These are phyloP conservation scores for Drosophila affinis DNA, from an alignment of 2,888 invertebrate species.

Conservation along the genomic window DNA sequence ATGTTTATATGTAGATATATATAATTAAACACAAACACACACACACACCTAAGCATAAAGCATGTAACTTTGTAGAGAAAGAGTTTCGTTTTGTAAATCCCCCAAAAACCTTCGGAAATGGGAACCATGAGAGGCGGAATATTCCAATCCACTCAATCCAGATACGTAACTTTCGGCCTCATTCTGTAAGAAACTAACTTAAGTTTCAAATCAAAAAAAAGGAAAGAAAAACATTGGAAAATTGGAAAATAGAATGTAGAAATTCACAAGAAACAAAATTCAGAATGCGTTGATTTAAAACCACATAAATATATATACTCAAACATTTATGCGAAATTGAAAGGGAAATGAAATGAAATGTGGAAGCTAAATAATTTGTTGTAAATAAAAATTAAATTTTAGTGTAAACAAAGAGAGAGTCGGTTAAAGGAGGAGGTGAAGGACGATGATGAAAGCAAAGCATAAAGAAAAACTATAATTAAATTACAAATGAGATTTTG, in stretches of 20 bases:
- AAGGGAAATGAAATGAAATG: conserved; percentile 42
- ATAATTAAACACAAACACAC: conserved; percentile 53
- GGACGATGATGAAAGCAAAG: conserved; percentile 44
- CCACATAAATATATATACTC: conserved; percentile 39
- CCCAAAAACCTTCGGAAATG: conserved; percentile 7
- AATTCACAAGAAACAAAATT: conserved; percentile 60
- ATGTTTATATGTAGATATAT: conserved; percentile 79
- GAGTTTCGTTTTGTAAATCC: conserved; percentile 73
- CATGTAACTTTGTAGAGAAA: conserved; percentile 66
- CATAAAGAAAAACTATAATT: conserved; percentile 70
- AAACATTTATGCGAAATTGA: conserved; percentile 52
- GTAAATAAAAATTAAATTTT: conserved; percentile 84
- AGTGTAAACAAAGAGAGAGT: conserved; percentile 78
- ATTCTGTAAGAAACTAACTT: conserved; percentile 82
- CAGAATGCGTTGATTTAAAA: conserved; percentile 46
- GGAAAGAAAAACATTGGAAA: conserved; percentile 17
- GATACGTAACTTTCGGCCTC: conserved; percentile 84
- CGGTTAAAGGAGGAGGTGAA: conserved; percentile 13
- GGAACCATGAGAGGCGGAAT: conserved; percentile 29
- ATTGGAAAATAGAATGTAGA: conserved; percentile 53
- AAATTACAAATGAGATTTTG: conserved; percentile 77
- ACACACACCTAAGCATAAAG: conserved; percentile 48
- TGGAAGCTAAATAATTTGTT: conserved; percentile 81
- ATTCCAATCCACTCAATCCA: conserved; percentile 80
- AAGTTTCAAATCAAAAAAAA: conserved; percentile 53